These are phyloP conservation scores for Hypothenemus hampei DNA, from an alignment of 1,140 invertebrate species.

Conservation along the genomic window DNA sequence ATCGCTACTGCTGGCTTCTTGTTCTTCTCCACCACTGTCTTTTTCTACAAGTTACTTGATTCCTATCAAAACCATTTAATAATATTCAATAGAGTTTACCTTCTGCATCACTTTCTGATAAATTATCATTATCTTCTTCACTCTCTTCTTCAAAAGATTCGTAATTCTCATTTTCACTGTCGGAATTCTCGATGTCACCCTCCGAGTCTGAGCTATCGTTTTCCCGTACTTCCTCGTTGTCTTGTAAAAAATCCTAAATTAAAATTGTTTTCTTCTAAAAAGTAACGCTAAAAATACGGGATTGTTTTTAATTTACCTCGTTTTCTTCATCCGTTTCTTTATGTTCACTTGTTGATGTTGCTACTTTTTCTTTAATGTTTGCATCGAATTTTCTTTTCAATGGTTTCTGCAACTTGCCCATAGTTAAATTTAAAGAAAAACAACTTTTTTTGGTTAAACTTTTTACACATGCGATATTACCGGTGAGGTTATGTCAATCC, in stretches of 20 bases:
- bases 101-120: slow-evolving; percentile 27
- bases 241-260: slow-evolving; percentile 14
- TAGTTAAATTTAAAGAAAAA: slow-evolving; percentile 5
- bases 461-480: neutral
- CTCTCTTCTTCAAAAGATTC: slow-evolving; percentile 44
- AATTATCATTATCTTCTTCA: slow-evolving; percentile 35
- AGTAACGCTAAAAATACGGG: neutral
- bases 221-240: slow-evolving; percentile 40
- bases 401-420: slow-evolving; percentile 26
- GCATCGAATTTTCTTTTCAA: slow-evolving; percentile 25
- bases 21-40: slow-evolving; percentile 21
- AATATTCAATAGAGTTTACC: slow-evolving; percentile 2
- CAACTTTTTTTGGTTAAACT: neutral
- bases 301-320: neutral
- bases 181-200: slow-evolving; percentile 41
- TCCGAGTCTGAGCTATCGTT: slow-evolving; percentile 55
- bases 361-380: neutral
- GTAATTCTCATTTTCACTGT: slow-evolving; percentile 37
- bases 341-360: neutral
- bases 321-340: slow-evolving; percentile 6
- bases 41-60: neutral
- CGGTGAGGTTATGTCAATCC: neutral
- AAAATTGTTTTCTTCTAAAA: neutral
- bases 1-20: slow-evolving; percentile 33
- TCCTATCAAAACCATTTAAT: neutral